These are phyloP conservation scores for Porites australiensis DNA, from an alignment of 64 coral and sea anemone species.

Conservation along the genomic window DNA sequence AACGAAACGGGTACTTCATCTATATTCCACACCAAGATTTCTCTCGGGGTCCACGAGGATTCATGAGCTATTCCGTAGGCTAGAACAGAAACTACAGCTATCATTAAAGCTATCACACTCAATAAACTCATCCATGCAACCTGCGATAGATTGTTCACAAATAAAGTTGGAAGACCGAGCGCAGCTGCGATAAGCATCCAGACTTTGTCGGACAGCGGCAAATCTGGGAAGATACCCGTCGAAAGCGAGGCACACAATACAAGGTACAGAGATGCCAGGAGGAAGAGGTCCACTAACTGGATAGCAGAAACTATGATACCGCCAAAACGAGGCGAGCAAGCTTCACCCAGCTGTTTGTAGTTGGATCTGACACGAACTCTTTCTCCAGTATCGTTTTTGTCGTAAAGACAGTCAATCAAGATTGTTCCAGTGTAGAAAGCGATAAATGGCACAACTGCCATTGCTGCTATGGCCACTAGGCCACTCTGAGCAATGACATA, in stretches of 20 bases:
- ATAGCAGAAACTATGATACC: constrained; percentile 29
- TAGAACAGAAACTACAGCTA: constrained; percentile 29
- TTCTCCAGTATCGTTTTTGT: not conserved
- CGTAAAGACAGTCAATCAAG: constrained; percentile 61
- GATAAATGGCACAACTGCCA: constrained; percentile 24
- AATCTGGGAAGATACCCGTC: constrained; percentile 7
- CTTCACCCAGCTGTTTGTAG: constrained; percentile 20
- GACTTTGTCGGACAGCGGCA: constrained; percentile 8
- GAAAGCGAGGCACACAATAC: constrained; percentile 53
- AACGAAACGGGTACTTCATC: not conserved
- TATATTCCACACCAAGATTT: not conserved
- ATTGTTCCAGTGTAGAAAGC: constrained; percentile 42
- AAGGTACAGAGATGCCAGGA: constrained; percentile 52
- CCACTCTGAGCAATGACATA: constrained; percentile 32
- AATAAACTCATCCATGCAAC: constrained; percentile 62
- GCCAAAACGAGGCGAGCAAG: constrained; percentile 42
- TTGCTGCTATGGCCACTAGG: not conserved
- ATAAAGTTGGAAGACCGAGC: constrained; percentile 51
- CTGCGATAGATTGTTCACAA: constrained; percentile 42
- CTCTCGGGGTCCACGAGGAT: not conserved
- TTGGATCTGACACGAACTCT: constrained; percentile 42
- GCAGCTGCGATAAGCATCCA: constrained; percentile 54
- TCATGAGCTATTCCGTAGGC: constrained; percentile 27
- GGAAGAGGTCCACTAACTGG: constrained; percentile 51
- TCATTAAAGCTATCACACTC: constrained; percentile 33